Conservation (phyloP, 2,888 invertebrate genomes). For the Drosophila birchii region DNA sequence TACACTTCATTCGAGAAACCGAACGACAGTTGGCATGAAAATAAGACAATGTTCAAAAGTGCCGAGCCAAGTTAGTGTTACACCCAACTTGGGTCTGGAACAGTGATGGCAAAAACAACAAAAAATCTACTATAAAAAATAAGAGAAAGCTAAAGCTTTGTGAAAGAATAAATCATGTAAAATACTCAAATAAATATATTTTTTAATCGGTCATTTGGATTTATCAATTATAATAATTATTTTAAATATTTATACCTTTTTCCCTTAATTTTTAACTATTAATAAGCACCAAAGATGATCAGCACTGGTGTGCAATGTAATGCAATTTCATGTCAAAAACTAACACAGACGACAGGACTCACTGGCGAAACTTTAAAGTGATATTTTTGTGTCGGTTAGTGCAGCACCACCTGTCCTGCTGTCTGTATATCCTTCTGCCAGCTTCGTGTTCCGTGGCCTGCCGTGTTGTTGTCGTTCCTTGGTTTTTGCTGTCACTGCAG, state of each 20-base stretch:
- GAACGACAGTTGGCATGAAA: conserved; percentile 78
- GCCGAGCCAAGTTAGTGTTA: conserved; percentile 51
- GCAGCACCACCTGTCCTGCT: conserved; percentile 69
- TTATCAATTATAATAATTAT: not conserved
- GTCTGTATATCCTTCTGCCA: conserved; percentile 32
- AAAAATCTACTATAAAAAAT: not conserved
- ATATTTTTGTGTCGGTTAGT: conserved; percentile 78
- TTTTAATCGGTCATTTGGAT: not conserved
- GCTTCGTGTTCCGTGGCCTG: conserved; percentile 41
- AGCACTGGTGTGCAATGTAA: conserved; percentile 66
- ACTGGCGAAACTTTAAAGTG: conserved; percentile 74
- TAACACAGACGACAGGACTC: conserved; percentile 73
- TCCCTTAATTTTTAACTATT: not conserved
- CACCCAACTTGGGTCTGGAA: conserved; percentile 25
- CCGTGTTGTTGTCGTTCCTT: conserved; percentile 50
- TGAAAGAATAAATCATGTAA: not conserved
- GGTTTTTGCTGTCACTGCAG: conserved; percentile 73
- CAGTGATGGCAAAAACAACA: not conserved
- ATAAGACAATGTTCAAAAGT: conserved; percentile 71
- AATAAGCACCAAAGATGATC: not conserved
- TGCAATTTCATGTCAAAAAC: conserved; percentile 80
- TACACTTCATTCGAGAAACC: conserved; percentile 72
- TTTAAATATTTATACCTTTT: not conserved
- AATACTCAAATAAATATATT: not conserved
- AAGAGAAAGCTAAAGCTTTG: too few species aligned